Conservation (phyloP, 1,140 invertebrate species). For the Brachionus asplanchnoidis region DNA sequence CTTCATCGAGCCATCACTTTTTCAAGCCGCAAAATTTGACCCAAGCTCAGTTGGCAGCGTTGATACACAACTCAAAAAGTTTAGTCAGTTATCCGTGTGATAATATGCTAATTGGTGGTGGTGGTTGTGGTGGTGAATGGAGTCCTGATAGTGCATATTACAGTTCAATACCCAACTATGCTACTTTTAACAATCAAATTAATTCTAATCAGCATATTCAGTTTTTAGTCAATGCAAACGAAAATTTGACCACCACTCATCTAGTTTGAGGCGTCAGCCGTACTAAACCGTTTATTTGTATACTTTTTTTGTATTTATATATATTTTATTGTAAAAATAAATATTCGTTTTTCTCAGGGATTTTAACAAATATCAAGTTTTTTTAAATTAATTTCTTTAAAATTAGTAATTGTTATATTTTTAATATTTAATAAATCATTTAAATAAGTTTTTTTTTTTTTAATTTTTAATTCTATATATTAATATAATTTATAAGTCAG, state of each 20-base stretch:
- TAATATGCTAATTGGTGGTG: not conserved
- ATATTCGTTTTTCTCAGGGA: not conserved
- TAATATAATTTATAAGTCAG: too few species aligned
- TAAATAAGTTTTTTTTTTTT: not conserved
- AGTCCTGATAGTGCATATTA: constrained; percentile 35
- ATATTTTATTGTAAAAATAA: not conserved
- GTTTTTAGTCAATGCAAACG: not conserved
- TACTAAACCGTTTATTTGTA: not conserved
- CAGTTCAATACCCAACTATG: constrained; percentile 40
- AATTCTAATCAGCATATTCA: constrained; percentile 4
- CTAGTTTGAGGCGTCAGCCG: not conserved
- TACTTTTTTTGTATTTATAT: not conserved
- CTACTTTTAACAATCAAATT: not conserved
- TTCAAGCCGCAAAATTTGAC: not conserved
- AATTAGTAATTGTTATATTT: not conserved
- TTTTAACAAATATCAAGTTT: not conserved
- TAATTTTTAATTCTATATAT: not conserved
- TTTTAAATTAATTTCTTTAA: not conserved
- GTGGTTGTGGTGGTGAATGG: not conserved
- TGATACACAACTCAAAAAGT: not conserved
- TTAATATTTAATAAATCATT: constrained; percentile 7
- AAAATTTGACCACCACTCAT: constrained; percentile 6
- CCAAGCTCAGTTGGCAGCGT: not conserved
- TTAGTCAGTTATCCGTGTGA: not conserved
- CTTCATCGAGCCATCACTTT: not conserved